Evolutionary conservation across 1,140 invertebrate species (phyloP).

Genomic region (Pemphigus obesinymphae): DNA sequence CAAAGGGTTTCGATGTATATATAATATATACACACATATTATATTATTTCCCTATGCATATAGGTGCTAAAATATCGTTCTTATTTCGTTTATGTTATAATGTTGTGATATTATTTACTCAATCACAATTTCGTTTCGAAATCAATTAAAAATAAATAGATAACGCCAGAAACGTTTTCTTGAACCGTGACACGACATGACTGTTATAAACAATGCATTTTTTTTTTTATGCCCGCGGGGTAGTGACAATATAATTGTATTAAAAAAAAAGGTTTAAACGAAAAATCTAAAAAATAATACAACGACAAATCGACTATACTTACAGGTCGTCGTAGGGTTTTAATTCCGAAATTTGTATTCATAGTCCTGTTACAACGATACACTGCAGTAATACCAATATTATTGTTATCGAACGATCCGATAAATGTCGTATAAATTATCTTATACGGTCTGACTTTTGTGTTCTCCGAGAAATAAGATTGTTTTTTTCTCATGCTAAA

Average conservation of each 20-base stretch:
- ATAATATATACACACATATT: background rate
- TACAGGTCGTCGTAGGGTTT: background rate
- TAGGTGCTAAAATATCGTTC: no score
- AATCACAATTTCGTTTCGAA: no score
- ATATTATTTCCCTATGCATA: no score
- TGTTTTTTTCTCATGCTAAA: conserved; percentile 20
- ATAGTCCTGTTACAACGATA: background rate
- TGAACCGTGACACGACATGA: background rate
- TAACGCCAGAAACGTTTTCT: no score
- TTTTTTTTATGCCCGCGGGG: no score
- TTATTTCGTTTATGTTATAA: no score
- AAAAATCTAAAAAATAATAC: background rate
- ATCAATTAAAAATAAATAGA: no score
- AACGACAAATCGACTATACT: background rate
- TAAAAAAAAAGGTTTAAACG: background rate
- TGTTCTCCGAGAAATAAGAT: background rate
- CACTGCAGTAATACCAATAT: no score
- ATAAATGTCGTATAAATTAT: conserved; percentile 2
- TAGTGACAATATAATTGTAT: background rate
- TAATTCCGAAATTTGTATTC: background rate
- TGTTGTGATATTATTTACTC: no score
- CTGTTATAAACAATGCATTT: background rate
- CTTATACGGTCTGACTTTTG: no score
- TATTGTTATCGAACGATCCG: conserved; percentile 11
- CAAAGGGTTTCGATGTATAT: no score